Conservation (phyloP, 2,113 vertebrate species). For the Nymphicus hollandicus region DNA sequence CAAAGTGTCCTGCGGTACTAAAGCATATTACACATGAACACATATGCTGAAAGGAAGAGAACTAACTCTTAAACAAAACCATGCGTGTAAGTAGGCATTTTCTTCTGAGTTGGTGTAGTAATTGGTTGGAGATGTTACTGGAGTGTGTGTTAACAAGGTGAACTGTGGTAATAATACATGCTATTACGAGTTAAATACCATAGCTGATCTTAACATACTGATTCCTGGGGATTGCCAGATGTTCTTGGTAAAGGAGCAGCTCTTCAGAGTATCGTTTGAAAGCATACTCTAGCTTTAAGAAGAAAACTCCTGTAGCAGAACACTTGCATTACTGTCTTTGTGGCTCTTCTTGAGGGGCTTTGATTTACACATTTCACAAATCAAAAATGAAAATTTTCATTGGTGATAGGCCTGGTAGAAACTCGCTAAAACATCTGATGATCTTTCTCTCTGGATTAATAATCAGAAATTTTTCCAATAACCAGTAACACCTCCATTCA, state of each 20-base stretch:
- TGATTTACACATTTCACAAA: neutral
- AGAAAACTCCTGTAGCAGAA: neutral
- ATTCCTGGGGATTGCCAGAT: neutral
- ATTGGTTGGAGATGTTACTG: neutral
- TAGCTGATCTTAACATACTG: neutral
- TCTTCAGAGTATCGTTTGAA: neutral
- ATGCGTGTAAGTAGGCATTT: neutral
- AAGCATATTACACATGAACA: neutral
- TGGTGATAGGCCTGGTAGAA: neutral
- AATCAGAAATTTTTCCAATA: neutral
- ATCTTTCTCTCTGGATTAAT: neutral
- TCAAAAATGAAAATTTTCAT: neutral
- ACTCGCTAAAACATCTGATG: neutral
- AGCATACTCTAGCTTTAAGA: neutral
- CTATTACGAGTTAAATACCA: neutral
- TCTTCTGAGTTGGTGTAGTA: neutral
- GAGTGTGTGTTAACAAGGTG: neutral
- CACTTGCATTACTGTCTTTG: neutral
- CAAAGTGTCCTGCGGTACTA: neutral
- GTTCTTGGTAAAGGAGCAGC: neutral
- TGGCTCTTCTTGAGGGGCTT: fast-evolving
- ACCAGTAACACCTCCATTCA: neutral
- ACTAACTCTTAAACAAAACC: neutral
- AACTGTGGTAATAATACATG: neutral
- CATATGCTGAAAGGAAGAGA: neutral